These are phyloP conservation scores for Molossus alvarezi DNA, from an alignment of 2,797 vertebrate species.

Conservation along the genomic window DNA sequence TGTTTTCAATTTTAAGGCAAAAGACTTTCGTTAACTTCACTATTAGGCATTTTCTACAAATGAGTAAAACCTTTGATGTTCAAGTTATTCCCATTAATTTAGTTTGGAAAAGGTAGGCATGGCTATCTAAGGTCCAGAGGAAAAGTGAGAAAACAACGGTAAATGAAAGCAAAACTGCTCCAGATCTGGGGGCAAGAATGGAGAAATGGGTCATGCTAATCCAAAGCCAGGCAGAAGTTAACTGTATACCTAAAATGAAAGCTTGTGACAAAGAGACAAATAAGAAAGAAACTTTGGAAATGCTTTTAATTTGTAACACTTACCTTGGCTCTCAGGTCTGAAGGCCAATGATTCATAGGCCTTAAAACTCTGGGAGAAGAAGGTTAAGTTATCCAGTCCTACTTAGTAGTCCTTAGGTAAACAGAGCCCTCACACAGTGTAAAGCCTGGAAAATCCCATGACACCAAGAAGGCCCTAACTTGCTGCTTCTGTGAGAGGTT, in stretches of 20 bases:
- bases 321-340: conserved; percentile 31
- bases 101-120: neutral
- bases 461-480: neutral
- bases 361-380: conserved; percentile 48
- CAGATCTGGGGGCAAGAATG: neutral
- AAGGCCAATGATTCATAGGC: neutral
- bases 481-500: neutral
- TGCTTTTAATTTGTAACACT: conserved; percentile 14
- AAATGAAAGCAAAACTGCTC: conserved; percentile 39
- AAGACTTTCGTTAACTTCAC: conserved; percentile 4
- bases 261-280: neutral
- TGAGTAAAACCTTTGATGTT: neutral
- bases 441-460: conserved; percentile 24
- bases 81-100: conserved; percentile 19
- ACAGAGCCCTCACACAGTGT: neutral
- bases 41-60: neutral
- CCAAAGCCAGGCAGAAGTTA: neutral
- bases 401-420: neutral
- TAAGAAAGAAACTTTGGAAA: conserved; percentile 13
- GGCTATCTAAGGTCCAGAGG: neutral
- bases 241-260: neutral
- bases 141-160: neutral
- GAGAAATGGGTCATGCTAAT: neutral
- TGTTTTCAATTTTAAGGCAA: conserved; percentile 24
- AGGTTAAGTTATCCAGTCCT: neutral